phyloP scores from a whole-genome alignment of 1,140 invertebrate species.

The Drosophila parvula region DNA sequence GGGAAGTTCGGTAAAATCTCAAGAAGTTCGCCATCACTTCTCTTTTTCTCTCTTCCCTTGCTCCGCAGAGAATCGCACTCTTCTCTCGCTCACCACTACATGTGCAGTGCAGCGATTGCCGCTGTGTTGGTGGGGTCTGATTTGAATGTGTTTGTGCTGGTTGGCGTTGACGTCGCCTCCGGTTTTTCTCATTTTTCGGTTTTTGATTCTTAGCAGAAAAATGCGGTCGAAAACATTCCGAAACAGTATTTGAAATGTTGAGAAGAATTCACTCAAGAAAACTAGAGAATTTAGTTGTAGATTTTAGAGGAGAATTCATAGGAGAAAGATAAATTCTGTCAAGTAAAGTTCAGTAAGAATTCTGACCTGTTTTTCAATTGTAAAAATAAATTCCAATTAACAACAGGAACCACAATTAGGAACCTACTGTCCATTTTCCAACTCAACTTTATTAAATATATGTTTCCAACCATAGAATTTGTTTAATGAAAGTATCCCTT shows the following conservation, averaged over 20 bases:
- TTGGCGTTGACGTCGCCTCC: constrained; percentile 35
- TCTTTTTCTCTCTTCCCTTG: constrained; percentile 3
- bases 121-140: constrained; percentile 61
- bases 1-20: neutral
- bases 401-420: neutral
- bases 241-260: constrained; percentile 27
- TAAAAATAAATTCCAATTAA: neutral
- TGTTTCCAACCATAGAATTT: neutral
- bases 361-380: neutral
- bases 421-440: neutral
- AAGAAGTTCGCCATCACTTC: constrained; percentile 11
- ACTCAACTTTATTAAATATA: neutral
- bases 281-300: neutral
- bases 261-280: neutral
- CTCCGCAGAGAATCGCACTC: constrained; percentile 36
- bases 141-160: constrained; percentile 70
- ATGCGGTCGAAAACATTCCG: constrained; percentile 58
- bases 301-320: neutral
- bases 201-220: constrained; percentile 58
- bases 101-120: constrained; percentile 14
- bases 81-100: constrained; percentile 51
- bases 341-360: too few species aligned
- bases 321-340: too few species aligned
- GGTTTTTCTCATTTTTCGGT: constrained; percentile 24
- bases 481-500: too few species aligned